Evolutionary conservation across 2,797 vertebrate species (phyloP), one percentile per base, ranked within the genome.

Genomic region (Gambelia wislizenii): DNA sequence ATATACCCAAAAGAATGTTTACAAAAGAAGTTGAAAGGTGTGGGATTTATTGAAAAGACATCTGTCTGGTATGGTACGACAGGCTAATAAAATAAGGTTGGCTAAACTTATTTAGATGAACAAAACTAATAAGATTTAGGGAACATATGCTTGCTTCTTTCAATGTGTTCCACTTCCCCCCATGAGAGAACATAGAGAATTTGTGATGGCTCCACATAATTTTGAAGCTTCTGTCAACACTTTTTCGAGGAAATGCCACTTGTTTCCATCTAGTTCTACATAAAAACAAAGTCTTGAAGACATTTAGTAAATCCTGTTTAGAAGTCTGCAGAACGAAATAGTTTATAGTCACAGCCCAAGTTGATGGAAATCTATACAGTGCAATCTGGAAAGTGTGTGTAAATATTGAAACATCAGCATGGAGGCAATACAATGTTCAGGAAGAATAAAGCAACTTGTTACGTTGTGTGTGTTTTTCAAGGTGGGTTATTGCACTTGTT

Each of bases 351-450:
- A 44, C 44, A 83, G 61, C 18, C 90, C 33, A 89, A 88, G 30
- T 83, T 83, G 14, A 89, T 91, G 81, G 47, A 9, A 13, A 76
- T 83, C 42, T 69, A 33, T 33, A 47, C 36, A 80, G 44, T 90
- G 81, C 78, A 95, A 91, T 92, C 76, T 30, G 92, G 42, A 90
- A 89, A 80, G 47, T 79, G 61, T 89, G 30, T 49, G 81, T 70
- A 33, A 84, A 94, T 90, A 91, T 12, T 89, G 27, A 18, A 89
- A 89, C 81, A 89, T 94, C 91, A 89, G 49, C 78, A 91, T 90
- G 91, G 39, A 25, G n/a, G 85, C 83, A 91, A 90, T 42, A 87
- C 27, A 79, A 91, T 93, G 77, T 52, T 88, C 76, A 72, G 76
- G 91, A 84, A 89, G 90, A 86, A 52, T 82, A 82, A 88, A 0